A percentile compares a stretch with the other conserved stretches of the same genome.
phyloP scores from a whole-genome alignment of 2,113 vertebrate species.

The Coracopsis vasa region DNA sequence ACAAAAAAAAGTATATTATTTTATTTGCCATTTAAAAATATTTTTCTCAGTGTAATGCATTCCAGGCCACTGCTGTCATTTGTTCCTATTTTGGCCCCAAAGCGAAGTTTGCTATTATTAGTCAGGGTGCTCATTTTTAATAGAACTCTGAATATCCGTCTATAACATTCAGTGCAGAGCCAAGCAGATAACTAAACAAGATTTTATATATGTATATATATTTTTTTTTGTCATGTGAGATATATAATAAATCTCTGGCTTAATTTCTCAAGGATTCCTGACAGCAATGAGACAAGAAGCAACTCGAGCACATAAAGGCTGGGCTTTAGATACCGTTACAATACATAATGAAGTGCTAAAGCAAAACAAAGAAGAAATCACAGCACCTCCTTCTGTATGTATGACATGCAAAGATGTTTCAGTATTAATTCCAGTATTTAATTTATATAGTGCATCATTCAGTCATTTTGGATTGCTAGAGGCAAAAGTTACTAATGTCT shows the following conservation, averaged over 20 bases:
- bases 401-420: background rate
- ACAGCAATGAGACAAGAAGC: constrained; percentile 81
- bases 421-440: background rate
- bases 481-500: background rate
- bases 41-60: background rate
- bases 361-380: constrained; percentile 75
- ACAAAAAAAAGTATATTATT: background rate
- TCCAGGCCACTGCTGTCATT: background rate
- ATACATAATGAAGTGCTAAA: constrained; percentile 76
- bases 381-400: constrained; percentile 69
- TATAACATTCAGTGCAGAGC: background rate
- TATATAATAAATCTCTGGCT: constrained; percentile 28
- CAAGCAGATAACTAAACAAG: background rate
- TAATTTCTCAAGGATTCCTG: constrained; percentile 73
- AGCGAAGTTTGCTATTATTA: background rate
- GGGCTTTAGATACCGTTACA: constrained; percentile 77
- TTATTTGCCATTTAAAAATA: background rate
- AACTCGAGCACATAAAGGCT: constrained; percentile 78
- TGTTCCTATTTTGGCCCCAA: background rate
- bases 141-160: background rate
- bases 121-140: background rate
- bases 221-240: background rate
- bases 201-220: background rate
- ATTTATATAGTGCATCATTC: background rate
- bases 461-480: background rate